Percentiles rank a stretch among this genome's conserved stretches.
Evolutionary conservation across 2,888 invertebrate species (phyloP).

Genomic region (Sisyra nigra): DNA sequence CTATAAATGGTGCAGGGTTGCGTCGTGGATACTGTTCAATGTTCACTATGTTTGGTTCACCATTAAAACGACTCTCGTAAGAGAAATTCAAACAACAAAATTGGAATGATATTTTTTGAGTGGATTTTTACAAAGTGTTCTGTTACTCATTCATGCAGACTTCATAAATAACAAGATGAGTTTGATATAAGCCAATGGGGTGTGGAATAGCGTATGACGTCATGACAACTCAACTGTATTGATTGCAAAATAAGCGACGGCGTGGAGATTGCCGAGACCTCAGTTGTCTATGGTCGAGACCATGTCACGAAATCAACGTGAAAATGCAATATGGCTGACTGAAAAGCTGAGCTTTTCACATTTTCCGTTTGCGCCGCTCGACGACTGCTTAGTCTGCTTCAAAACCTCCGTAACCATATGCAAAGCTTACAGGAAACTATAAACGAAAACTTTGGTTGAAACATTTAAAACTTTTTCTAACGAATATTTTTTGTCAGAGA

Average conservation of each 20-base stretch:
- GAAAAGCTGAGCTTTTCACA: too few species aligned
- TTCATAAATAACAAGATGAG: constrained; percentile 40
- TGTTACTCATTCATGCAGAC: constrained; percentile 31
- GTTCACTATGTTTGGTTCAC: neutral
- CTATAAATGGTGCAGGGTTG: neutral
- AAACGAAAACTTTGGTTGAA: too few species aligned
- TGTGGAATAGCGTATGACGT: constrained; percentile 31
- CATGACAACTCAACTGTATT: constrained; percentile 31
- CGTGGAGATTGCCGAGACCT: constrained; percentile 1
- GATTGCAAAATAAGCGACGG: constrained; percentile 21
- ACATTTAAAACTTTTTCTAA: too few species aligned
- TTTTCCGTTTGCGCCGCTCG: too few species aligned
- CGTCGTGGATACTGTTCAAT: neutral
- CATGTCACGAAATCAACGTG: too few species aligned
- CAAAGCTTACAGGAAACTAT: too few species aligned
- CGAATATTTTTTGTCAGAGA: too few species aligned
- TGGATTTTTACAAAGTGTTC: constrained; percentile 22
- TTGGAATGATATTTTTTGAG: constrained; percentile 13
- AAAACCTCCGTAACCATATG: too few species aligned
- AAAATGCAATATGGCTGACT: too few species aligned
- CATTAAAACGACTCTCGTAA: neutral
- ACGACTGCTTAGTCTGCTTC: too few species aligned
- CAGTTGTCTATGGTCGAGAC: too few species aligned
- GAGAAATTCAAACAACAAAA: too few species aligned
- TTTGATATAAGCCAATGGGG: constrained; percentile 33